Base-by-base conservation (phyloP, 2,797 vertebrate genomes). In the Oophaga sylvatica region DNA sequence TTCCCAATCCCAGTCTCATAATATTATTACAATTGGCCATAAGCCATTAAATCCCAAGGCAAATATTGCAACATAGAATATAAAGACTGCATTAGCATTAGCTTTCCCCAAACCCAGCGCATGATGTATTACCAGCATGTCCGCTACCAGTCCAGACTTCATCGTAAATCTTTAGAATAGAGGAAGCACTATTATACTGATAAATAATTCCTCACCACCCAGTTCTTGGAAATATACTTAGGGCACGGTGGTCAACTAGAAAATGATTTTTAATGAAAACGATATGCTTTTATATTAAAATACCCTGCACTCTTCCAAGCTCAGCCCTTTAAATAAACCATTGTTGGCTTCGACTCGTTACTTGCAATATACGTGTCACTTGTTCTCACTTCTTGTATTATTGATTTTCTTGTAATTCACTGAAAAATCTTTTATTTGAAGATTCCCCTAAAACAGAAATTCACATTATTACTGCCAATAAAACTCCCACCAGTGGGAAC, bases 331-430 rank as follows among this genome's bases (percentile, higher is more conserved):
- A 79, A 31, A 29, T 29, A 78, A 57, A 78, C 17, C 16, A 79
- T 19, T 75, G 20, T n/a, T 62, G 45, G 19, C 59, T 53, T 35
- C n/a, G 60, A 20, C 77, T 81, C n/a, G 63, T 86, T 78, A 22
- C 22, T 53, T 79, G 65, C 41, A 60, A 83, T 70, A 15, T 68
- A 83, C 65, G 84, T 57, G 80, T 73, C n/a, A 76, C 35, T 56
- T 83, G 73, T 75, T 78, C 53, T 62, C 35, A 35, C 60, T 78
- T 12, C 79, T 83, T 79, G 65, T 45, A 59, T 81, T 17, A 86
- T 86, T 89, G 73, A 89, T 86, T 86, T 83, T 63, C 53, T 60
- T 80, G 20, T 80, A 78, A 83, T 73, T 71, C 31, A 45, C 31
- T 35, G 20, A 71, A 76, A 62, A 48, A 81, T 53, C 9, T 80